A percentile compares a stretch with the other conserved stretches of the same genome.
Evolutionary conservation across 1,140 invertebrate species (phyloP).

Genomic region (Dendrolimus punctatus): DNA sequence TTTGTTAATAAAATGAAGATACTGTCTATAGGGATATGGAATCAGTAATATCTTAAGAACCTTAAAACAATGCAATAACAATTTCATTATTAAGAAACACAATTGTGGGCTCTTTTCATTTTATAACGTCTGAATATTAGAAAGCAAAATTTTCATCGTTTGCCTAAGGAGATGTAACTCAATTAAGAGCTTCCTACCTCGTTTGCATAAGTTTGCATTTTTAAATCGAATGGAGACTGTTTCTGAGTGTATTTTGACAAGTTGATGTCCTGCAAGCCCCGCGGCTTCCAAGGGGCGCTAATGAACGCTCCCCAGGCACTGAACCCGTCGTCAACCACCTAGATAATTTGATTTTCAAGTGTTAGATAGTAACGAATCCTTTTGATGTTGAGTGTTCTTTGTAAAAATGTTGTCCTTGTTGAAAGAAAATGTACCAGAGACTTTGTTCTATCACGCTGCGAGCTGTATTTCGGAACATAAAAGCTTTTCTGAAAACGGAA

Average conservation of each 20-base stretch:
- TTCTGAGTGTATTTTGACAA: slow-evolving; percentile 45
- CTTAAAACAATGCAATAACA: slow-evolving; percentile 30
- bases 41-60: too few relatives aligned
- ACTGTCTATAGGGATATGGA: too few relatives aligned
- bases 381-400: too few relatives aligned
- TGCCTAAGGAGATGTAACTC: slow-evolving; percentile 54
- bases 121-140: slow-evolving; percentile 45
- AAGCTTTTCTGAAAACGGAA: too few relatives aligned
- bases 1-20: too few relatives aligned
- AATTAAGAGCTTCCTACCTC: slow-evolving; percentile 53
- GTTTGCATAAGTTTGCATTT: slow-evolving; percentile 69
- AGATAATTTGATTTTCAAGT: slow-evolving; percentile 3
- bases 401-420: too few relatives aligned
- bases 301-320: background rate
- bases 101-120: slow-evolving; percentile 49
- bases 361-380: too few relatives aligned
- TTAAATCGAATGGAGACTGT: slow-evolving; percentile 42
- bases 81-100: slow-evolving; percentile 43
- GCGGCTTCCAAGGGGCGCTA: slow-evolving; percentile 12
- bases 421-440: too few relatives aligned
- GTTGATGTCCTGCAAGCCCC: slow-evolving; percentile 26
- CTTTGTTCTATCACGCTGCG: too few relatives aligned
- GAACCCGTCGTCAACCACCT: background rate
- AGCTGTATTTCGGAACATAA: too few relatives aligned
- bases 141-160: slow-evolving; percentile 47